Evolutionary conservation across 2,888 invertebrate species (phyloP).

Genomic region (Tetheella fluctuosa): DNA sequence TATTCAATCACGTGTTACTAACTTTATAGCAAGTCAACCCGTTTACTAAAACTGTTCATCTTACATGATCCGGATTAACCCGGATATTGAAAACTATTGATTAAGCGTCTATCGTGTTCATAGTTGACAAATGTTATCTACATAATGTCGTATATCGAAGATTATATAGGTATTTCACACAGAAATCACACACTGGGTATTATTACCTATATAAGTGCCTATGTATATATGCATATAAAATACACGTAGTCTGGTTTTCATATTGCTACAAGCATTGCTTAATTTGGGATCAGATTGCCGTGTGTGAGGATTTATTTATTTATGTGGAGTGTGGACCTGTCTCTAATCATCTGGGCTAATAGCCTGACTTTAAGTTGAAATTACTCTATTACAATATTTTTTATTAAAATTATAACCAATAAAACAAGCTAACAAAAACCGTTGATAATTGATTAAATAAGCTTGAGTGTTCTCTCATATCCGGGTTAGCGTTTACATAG

Average conservation of each 20-base stretch:
- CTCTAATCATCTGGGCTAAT: no score
- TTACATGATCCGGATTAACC: background rate
- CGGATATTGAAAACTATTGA: slow-evolving; percentile 9
- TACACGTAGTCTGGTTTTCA: no score
- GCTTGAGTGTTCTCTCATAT: background rate
- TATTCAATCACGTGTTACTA: background rate
- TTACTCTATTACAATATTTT: no score
- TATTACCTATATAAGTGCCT: no score
- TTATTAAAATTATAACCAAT: no score
- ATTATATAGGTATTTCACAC: background rate
- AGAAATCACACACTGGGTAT: no score
- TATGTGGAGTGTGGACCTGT: no score
- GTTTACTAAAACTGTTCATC: background rate
- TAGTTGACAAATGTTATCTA: background rate
- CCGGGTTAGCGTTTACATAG: background rate
- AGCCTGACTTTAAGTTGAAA: no score
- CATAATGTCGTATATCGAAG: background rate
- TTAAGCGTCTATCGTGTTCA: background rate
- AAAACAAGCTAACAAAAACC: background rate
- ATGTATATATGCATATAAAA: no score
- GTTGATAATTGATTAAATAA: background rate
- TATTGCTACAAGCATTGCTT: no score
- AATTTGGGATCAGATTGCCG: no score
- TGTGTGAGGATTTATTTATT: no score
- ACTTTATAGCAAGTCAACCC: background rate